Base-by-base conservation (phyloP, 2,113 vertebrate genomes). In the Hyperoodon ampullatus region DNA sequence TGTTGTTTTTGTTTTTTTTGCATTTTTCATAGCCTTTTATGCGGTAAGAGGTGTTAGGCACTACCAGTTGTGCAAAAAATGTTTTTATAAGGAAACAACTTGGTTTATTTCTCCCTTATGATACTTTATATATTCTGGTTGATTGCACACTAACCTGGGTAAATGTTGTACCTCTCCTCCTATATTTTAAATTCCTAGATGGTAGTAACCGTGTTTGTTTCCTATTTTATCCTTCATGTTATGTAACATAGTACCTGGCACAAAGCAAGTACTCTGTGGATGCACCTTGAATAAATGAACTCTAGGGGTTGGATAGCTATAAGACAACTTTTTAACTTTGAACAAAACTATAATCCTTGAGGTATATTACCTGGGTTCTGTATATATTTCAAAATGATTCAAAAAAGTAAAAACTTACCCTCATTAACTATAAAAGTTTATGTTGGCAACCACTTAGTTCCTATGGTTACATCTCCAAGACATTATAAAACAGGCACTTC, bases 381-480 rank as follows among this genome's bases (percentile, higher is more conserved):
- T 94, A 88, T 93, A 93, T 87, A 93, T 98, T 98, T 97, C 95
- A 94, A 95, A 88, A 97, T 95, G 88, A 96, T 96, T 98, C 72
- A 93, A 97, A 97, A 97, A 97, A 87, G 74, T 97, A 93, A 98
- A 98, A 98, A 97, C 93, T 96, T 97, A 97, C 87, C 6, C 11
- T 97, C 92, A 90, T 98, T 98, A 98, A 98, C 98, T 98, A 96
- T 98, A 97, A 98, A 98, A 75, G 95, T 98, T 98, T 98, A 97
- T 98, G 96, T 97, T 98, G 96, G 97, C 97, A 98, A 93, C 96
- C 94, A 96, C 97, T 98, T 98, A 98, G 98, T 98, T 98, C 95
- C 98, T 98, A 98, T 98, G 98, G 98, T 98, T 98, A 98, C 97
- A 84, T 96, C 96, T 97, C 96, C 95, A 98, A 98, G 97, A 98